Conservation (phyloP, 1,140 invertebrate species). For the Sitobion miscanthi region DNA sequence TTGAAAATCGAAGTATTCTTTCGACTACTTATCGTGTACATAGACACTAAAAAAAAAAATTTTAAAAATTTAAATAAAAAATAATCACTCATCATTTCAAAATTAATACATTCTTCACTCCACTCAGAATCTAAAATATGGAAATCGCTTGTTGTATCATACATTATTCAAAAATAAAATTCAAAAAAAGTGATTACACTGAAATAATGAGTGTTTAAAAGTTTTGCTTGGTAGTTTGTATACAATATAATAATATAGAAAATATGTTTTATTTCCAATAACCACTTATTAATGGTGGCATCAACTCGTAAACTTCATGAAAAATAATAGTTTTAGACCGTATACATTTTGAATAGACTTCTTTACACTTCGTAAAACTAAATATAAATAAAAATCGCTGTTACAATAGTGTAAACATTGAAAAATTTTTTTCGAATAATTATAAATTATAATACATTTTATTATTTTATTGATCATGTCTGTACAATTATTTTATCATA, state of each 20-base stretch:
- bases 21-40: too few species aligned
- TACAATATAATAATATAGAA: neutral
- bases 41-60: too few species aligned
- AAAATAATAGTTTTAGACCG: neutral
- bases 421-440: neutral
- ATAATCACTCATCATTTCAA: too few species aligned
- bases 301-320: neutral
- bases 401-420: neutral
- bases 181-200: neutral
- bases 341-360: neutral
- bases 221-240: neutral
- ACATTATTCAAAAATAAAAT: neutral
- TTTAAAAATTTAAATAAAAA: too few species aligned
- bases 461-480: neutral
- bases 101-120: too few species aligned
- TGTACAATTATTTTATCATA: neutral
- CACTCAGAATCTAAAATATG: too few species aligned
- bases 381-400: neutral
- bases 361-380: neutral
- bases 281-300: neutral
- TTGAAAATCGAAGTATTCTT: too few species aligned
- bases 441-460: too few species aligned
- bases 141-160: neutral
- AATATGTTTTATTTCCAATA: accelerated
- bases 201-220: neutral